Conservation (phyloP, 2,888 invertebrate species). For the Tenodera sinensis region DNA sequence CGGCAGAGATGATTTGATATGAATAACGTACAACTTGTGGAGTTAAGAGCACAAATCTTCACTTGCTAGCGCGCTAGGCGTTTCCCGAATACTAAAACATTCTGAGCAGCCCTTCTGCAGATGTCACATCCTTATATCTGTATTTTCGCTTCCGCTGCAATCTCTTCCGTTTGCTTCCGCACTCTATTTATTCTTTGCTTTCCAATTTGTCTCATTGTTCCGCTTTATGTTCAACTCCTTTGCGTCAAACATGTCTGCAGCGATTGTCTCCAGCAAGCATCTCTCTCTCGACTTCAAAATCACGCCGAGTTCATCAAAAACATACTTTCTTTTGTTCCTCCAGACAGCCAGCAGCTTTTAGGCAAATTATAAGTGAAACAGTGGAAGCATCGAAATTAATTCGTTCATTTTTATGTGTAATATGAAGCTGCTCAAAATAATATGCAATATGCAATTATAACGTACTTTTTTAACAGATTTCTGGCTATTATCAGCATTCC, state of each 20-base stretch:
- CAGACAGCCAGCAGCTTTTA: no score
- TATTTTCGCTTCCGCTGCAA: not conserved
- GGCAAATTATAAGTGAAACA: no score
- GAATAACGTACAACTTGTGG: not conserved
- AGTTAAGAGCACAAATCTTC: not conserved
- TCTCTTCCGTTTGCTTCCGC: not conserved
- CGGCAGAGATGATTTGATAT: not conserved
- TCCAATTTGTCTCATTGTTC: not conserved
- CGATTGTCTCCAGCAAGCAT: not conserved
- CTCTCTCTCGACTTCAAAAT: not conserved
- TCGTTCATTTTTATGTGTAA: no score
- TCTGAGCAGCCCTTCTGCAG: not conserved
- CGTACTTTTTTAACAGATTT: no score
- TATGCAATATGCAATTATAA: no score
- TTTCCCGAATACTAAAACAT: not conserved
- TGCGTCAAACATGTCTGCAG: not conserved
- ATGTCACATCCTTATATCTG: not conserved
- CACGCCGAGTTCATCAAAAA: not conserved
- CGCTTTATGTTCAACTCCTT: not conserved
- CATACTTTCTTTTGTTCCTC: no score
- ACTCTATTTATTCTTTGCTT: not conserved
- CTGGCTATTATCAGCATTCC: no score
- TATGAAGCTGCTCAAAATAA: no score
- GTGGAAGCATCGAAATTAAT: no score
- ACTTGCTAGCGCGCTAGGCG: not conserved